phyloP scores from a whole-genome alignment of 2,888 invertebrate genomes.

The Nemoura dubitans region DNA sequence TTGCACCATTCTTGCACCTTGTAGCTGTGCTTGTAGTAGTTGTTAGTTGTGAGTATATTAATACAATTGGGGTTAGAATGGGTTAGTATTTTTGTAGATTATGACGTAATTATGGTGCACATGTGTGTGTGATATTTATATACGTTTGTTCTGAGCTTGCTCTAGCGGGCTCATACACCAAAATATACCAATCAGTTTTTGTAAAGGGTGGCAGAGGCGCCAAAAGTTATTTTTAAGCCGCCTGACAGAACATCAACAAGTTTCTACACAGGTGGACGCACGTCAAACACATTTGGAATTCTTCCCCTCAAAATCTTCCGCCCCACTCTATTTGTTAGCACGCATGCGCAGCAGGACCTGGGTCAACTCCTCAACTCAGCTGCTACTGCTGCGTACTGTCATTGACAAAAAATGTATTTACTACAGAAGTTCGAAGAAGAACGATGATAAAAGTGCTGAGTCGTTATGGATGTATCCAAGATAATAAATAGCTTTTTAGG shows the following conservation, averaged over 20 bases:
- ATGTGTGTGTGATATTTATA: slow-evolving; percentile 15
- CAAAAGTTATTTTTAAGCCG: slow-evolving; percentile 24
- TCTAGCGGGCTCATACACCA: slow-evolving; percentile 15
- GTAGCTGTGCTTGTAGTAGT: no score
- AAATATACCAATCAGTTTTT: slow-evolving; percentile 22
- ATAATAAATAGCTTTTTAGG: slow-evolving; percentile 54
- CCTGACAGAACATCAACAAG: neutral
- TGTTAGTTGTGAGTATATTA: neutral
- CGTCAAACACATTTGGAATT: no score
- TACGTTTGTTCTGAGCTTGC: slow-evolving; percentile 13
- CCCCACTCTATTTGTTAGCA: neutral
- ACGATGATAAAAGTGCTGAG: neutral
- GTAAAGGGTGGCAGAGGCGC: neutral
- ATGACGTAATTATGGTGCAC: slow-evolving; percentile 23
- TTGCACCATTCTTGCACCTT: neutral
- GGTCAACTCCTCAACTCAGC: neutral
- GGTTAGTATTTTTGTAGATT: neutral
- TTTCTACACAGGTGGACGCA: neutral
- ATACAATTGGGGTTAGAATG: slow-evolving; percentile 10
- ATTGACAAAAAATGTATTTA: slow-evolving; percentile 7
- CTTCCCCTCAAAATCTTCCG: no score
- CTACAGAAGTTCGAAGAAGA: neutral
- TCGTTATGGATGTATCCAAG: slow-evolving; percentile 17
- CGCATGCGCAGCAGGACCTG: neutral
- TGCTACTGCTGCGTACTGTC: neutral